Evolutionary conservation across 2,113 vertebrate species (phyloP).

Genomic region (Ramphastos sulfuratus): DNA sequence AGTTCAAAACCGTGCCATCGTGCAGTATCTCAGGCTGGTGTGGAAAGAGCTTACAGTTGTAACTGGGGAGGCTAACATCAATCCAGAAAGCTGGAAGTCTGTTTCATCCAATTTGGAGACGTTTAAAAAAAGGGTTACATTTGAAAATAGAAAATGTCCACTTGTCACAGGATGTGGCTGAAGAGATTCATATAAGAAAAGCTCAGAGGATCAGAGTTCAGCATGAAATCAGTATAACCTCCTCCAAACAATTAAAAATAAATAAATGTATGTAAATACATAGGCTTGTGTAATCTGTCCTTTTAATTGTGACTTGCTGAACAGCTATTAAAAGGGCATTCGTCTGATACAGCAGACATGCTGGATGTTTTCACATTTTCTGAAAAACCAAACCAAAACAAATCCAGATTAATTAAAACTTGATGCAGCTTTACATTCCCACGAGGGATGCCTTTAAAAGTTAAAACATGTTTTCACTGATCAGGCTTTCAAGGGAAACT

Average conservation of each 20-base stretch:
- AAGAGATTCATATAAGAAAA: not conserved
- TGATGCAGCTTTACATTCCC: not conserved
- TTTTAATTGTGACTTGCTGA: not conserved
- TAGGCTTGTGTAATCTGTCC: not conserved
- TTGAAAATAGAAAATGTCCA: not conserved
- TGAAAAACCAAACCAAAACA: not conserved
- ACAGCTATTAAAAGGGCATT: not conserved
- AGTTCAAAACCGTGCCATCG: not conserved
- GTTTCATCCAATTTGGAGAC: not conserved
- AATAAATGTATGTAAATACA: not conserved
- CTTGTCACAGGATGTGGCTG: not conserved
- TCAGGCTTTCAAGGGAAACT: slow-evolving; percentile 23
- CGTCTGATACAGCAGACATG: not conserved
- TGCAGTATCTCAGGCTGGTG: not conserved
- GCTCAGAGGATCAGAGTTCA: not conserved
- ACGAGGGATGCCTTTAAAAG: not conserved
- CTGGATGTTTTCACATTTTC: not conserved
- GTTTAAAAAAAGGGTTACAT: not conserved
- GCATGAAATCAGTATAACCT: not conserved
- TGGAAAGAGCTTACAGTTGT: not conserved
- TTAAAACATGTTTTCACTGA: slow-evolving; percentile 35
- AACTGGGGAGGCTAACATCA: not conserved
- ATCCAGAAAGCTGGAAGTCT: not conserved
- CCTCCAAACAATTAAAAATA: not conserved
- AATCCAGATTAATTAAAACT: not conserved